Conservation (phyloP, 2,888 invertebrate species). For the Masnerella sp. region DNA sequence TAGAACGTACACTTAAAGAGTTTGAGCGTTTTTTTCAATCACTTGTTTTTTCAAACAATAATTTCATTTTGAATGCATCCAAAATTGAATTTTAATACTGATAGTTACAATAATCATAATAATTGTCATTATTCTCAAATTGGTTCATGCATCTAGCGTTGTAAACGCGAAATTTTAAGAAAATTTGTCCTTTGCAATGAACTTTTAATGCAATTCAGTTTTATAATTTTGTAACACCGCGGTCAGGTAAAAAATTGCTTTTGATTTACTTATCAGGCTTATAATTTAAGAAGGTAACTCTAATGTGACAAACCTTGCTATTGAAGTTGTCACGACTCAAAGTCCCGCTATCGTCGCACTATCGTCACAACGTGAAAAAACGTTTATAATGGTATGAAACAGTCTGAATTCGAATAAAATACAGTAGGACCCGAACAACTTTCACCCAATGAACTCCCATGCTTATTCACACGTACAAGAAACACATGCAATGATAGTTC, state of each 20-base stretch:
- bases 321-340: too few relatives aligned
- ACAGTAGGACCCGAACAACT: too few relatives aligned
- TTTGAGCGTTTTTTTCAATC: conserved; percentile 3
- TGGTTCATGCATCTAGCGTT: neutral
- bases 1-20: neutral
- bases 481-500: too few relatives aligned
- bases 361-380: too few relatives aligned
- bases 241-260: conserved; percentile 44
- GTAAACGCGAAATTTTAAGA: conserved; percentile 1
- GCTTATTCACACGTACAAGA: too few relatives aligned
- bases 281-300: conserved; percentile 9
- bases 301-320: conserved; percentile 7
- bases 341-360: too few relatives aligned
- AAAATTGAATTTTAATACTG: conserved; percentile 40
- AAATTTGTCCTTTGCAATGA: conserved; percentile 6
- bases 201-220: conserved; percentile 3
- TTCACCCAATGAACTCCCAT: too few relatives aligned
- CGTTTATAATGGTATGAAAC: too few relatives aligned
- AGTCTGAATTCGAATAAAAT: too few relatives aligned
- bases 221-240: conserved; percentile 30
- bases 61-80: conserved; percentile 1
- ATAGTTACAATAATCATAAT: conserved; percentile 43
- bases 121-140: conserved; percentile 43
- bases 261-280: conserved; percentile 47
- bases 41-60: neutral